Evolutionary conservation across 2,113 vertebrate genomes (phyloP).

Genomic region (Microtus oregoni): DNA sequence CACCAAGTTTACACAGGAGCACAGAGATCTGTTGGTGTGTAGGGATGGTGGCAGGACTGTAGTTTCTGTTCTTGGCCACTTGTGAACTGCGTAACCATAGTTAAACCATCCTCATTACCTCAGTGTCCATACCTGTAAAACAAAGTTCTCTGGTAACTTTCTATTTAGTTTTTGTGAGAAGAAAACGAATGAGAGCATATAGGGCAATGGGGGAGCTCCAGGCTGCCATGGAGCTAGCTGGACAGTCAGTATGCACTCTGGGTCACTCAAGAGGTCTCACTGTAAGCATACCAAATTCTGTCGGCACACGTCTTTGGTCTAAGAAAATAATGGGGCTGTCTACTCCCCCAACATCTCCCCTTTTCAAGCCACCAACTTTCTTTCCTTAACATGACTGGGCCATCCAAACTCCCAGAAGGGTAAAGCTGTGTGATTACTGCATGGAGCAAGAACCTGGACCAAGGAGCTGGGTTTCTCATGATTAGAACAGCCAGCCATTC

Average conservation of each 20-base stretch:
- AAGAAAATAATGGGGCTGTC: not conserved
- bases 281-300: no score
- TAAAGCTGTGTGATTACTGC: not conserved
- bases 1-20: not conserved
- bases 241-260: not conserved
- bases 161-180: not conserved
- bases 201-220: not conserved
- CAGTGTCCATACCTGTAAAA: not conserved
- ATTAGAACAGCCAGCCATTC: not conserved
- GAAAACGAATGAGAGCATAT: not conserved
- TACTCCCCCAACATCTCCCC: not conserved
- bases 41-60: not conserved
- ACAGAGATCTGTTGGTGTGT: not conserved
- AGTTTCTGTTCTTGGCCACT: not conserved
- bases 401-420: not conserved
- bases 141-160: not conserved
- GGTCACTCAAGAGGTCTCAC: not conserved
- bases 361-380: not conserved
- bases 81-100: not conserved
- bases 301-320: not conserved
- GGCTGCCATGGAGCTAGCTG: not conserved
- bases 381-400: not conserved
- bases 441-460: not conserved
- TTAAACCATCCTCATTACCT: not conserved
- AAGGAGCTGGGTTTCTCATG: not conserved